phyloP scores from a whole-genome alignment of 2,797 vertebrate species.

The Cuculus canorus region DNA sequence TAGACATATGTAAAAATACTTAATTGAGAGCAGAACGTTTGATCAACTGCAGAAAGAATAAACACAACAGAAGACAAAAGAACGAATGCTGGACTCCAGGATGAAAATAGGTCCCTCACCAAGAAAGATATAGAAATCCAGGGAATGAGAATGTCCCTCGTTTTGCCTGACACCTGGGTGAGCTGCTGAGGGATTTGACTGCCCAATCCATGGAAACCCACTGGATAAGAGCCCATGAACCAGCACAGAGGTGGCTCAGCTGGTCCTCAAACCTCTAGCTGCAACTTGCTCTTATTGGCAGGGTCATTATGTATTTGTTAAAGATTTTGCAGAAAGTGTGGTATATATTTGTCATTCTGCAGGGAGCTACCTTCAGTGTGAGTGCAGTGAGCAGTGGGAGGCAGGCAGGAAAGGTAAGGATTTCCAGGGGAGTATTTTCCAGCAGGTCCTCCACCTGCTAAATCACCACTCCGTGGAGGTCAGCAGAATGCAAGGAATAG shows the following conservation, averaged over 20 bases:
- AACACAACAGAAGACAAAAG: background rate
- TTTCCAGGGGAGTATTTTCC: background rate
- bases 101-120: background rate
- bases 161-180: fast-evolving
- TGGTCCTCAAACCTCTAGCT: background rate
- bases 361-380: background rate
- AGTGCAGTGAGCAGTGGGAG: fast-evolving
- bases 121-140: background rate
- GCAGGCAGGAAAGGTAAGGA: background rate
- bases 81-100: fast-evolving
- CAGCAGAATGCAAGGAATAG: background rate
- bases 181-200: background rate
- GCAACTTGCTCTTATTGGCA: background rate
- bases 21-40: background rate
- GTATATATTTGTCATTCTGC: background rate
- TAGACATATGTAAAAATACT: background rate
- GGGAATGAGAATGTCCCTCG: background rate
- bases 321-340: background rate
- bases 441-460: background rate
- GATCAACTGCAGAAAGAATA: background rate
- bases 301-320: background rate
- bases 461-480: background rate
- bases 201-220: fast-evolving
- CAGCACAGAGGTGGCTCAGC: background rate
- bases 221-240: background rate